Conservation (phyloP, 2,113 vertebrate species). For the Brachypteracias leptosomus region DNA sequence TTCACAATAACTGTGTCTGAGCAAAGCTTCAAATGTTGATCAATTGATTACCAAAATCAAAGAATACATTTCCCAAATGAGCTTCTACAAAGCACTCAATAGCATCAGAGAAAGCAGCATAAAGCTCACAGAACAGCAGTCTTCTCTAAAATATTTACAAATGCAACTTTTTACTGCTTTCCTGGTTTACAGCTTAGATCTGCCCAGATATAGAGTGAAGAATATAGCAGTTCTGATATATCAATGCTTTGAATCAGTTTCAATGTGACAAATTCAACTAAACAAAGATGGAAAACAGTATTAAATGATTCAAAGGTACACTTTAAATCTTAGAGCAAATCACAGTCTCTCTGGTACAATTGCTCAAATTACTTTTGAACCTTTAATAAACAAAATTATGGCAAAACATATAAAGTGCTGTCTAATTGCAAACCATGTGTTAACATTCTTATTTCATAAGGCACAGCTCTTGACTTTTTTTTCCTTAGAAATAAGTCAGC, state of each 20-base stretch:
- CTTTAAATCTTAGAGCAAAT: background rate
- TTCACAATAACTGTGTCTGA: conserved; percentile 10
- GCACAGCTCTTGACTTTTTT: background rate
- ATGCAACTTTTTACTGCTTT: conserved; percentile 52
- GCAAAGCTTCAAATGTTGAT: conserved; percentile 36
- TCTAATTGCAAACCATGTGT: background rate
- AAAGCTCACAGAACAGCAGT: background rate
- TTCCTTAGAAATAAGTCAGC: background rate
- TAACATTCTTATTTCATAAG: background rate
- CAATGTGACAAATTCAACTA: background rate
- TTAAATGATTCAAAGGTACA: background rate
- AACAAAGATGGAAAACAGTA: background rate
- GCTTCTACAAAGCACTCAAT: conserved; percentile 15
- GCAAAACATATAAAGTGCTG: background rate
- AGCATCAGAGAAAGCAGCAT: background rate
- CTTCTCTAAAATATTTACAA: conserved; percentile 44
- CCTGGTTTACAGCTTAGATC: conserved; percentile 61
- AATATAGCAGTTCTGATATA: background rate
- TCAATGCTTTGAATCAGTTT: background rate
- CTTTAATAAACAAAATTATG: background rate
- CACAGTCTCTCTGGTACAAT: background rate
- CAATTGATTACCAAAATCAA: conserved; percentile 54
- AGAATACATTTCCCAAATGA: conserved; percentile 43
- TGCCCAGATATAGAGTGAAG: conserved; percentile 38
- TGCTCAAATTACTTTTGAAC: background rate